Percentiles rank a stretch among this genome's conserved stretches.
Conservation (phyloP, 2,888 invertebrate species). For the Drosophila anomelani region DNA sequence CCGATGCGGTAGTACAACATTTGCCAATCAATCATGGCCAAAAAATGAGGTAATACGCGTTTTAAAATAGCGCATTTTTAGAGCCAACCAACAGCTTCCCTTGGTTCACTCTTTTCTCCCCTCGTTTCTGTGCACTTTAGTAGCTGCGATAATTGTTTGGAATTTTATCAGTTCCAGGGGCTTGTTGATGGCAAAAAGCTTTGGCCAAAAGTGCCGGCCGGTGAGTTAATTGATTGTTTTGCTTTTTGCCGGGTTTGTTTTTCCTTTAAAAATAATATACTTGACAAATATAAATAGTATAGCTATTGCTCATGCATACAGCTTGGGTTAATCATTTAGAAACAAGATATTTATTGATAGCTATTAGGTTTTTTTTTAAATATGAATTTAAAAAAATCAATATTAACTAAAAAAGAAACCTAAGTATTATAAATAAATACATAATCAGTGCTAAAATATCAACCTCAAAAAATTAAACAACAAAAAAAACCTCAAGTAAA, state of each 20-base stretch:
- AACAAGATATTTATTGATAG: too few relatives aligned
- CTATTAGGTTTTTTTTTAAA: too few relatives aligned
- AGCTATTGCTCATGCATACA: conserved; percentile 2
- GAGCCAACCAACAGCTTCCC: neutral
- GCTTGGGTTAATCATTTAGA: neutral
- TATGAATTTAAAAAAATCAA: too few relatives aligned
- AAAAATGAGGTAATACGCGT: conserved; percentile 56
- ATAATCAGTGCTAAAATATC: neutral
- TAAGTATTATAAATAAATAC: neutral
- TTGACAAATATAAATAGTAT: conserved; percentile 6
- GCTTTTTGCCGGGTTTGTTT: conserved; percentile 23
- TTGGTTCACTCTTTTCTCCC: neutral
- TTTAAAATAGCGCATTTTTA: conserved; percentile 18
- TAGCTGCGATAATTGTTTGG: conserved; percentile 42
- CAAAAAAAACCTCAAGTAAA: neutral
- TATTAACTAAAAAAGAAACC: neutral
- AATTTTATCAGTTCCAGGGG: conserved; percentile 53
- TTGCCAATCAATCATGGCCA: conserved; percentile 49
- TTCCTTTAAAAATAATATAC: conserved; percentile 8
- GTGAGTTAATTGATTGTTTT: conserved; percentile 52
- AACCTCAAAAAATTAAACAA: neutral
- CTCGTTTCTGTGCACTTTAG: conserved; percentile 4
- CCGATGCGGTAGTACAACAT: conserved; percentile 28
- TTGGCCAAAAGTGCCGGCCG: conserved; percentile 46
- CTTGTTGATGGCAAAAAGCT: conserved; percentile 16